These are phyloP conservation scores for Chironomus striatipennis DNA, from an alignment of 1,140 invertebrate species.

Conservation along the genomic window DNA sequence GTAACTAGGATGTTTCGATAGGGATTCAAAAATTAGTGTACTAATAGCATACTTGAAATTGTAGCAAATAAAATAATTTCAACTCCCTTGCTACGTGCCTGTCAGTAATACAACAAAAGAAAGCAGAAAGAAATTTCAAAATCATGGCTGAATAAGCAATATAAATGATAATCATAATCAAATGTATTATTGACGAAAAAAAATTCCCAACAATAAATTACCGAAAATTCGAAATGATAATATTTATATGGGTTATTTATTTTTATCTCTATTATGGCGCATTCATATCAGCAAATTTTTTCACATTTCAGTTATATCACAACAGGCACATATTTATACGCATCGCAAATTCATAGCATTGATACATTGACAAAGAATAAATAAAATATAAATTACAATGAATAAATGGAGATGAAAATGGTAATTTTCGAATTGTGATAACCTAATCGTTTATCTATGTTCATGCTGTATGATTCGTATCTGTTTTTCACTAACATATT, in stretches of 20 bases:
- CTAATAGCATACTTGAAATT: no score
- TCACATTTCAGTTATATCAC: not conserved
- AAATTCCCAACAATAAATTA: conserved; percentile 14
- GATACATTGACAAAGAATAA: not conserved
- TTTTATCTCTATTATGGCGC: conserved; percentile 7
- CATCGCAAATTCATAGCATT: not conserved
- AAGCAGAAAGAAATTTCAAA: not conserved
- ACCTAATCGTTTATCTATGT: not conserved
- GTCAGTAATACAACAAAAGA: not conserved
- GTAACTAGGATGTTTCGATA: no score
- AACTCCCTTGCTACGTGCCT: no score
- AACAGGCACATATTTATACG: not conserved
- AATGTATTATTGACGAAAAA: conserved; percentile 1
- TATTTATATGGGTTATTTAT: conserved; percentile 4
- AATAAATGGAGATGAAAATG: not conserved
- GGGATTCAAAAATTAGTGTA: no score
- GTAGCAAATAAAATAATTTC: no score
- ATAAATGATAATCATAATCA: conserved; percentile 14
- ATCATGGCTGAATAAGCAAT: conserved; percentile 12
- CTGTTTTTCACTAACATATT: no score
- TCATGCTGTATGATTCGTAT: no score
- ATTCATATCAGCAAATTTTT: not conserved
- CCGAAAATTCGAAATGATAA: conserved; percentile 2
- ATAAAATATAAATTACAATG: not conserved
- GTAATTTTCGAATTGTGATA: conserved; percentile 14